Evolutionary conservation across 2,113 vertebrate species (phyloP), one percentile per base, ranked within the genome.

Genomic region (Dicentrarchus labrax): DNA sequence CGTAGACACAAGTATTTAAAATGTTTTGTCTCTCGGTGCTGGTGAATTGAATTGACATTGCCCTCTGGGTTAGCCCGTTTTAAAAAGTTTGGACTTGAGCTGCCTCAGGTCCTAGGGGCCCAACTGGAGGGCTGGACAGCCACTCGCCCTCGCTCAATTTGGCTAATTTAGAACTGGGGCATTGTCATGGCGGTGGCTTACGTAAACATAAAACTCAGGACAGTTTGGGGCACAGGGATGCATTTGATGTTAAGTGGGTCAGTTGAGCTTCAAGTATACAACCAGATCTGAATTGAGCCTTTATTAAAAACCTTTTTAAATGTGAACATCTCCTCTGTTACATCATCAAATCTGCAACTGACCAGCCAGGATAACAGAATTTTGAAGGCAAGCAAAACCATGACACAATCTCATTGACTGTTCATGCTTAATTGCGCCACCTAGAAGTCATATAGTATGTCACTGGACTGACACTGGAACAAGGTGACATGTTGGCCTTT

Each of bases 1-100:
- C 56, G 10, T 8, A 76, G 88, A 91, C 80, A 74, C 9, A 51
- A 54, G 56, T 48, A 24, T 85, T 79, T 73, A 11, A 64, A 64
- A 11, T 21, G 38, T 41, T 65, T 66, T 21, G 10, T 39, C 50
- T 66, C 21, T 41, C 39, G 67, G 47, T 39, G 66, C 71, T 62
- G 66, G 45, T 64, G 65, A n/a, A 1, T 12, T 68, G 36, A 78
- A 85, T 72, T 38, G 77, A 22, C 43, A 57, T 54, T 53, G 3
- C 24, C 70, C 71, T 70, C 57, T 45, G 68, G 61, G 47, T 73
- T 53, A 72, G 48, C 60, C 66, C n/a, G 3, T 54, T 62, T 77
- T 56, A 19, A 80, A 19, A 80, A 84, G 54, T 79, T 57, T 80
- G 53, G 10, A 36, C 70, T 45, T 2, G n/a, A 69, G 68, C 62